Percentiles rank a stretch among this genome's conserved stretches.
phyloP scores from a whole-genome alignment of 1,140 invertebrate species.

The Stegodyphus mimosarum region DNA sequence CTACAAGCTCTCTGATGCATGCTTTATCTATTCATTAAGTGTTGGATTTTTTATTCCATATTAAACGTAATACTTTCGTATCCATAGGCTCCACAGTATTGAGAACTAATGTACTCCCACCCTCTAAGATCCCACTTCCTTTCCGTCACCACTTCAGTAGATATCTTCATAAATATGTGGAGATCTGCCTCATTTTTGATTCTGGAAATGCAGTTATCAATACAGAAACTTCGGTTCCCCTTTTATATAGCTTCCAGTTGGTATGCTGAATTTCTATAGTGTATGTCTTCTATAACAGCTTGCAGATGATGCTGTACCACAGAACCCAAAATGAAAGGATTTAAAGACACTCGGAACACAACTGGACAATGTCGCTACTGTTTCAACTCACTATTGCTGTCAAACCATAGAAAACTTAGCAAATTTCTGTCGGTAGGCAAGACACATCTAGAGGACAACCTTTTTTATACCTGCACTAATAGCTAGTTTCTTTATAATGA shows the following conservation, averaged over 20 bases:
- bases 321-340: background rate
- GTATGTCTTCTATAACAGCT: background rate
- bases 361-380: slow-evolving; percentile 1
- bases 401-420: slow-evolving; percentile 11
- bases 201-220: background rate
- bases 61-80: background rate
- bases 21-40: background rate
- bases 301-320: background rate
- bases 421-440: background rate
- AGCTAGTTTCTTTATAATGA: slow-evolving; percentile 1
- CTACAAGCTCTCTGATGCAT: background rate
- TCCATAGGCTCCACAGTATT: background rate
- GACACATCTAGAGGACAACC: slow-evolving; percentile 69
- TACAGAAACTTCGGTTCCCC: slow-evolving; percentile 5
- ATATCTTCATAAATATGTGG: background rate
- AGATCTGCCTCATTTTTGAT: background rate
- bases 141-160: slow-evolving; percentile 7
- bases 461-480: slow-evolving; percentile 66
- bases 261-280: background rate
- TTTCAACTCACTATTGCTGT: background rate
- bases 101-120: background rate
- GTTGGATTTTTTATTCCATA: background rate
- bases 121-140: slow-evolving; percentile 14
- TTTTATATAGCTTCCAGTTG: background rate
- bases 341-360: slow-evolving; percentile 16